Percentiles rank a stretch among this genome's conserved stretches.
These are phyloP conservation scores for Pachyrhynchus sulphureomaculatus DNA, from an alignment of 1,140 invertebrate species.

Conservation along the genomic window DNA sequence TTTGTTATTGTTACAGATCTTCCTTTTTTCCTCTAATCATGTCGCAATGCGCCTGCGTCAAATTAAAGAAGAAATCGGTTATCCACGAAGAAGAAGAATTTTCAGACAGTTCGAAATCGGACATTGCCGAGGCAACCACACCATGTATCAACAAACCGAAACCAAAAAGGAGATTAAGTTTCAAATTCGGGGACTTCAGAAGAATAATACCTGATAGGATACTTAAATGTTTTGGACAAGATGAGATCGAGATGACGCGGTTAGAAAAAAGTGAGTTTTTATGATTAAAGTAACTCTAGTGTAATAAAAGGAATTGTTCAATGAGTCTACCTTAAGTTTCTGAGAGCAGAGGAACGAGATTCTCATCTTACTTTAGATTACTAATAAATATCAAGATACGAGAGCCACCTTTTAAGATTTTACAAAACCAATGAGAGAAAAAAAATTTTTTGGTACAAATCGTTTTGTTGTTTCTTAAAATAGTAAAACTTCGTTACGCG, in stretches of 20 bases:
- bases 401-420: too few species aligned
- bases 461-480: too few species aligned
- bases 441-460: too few species aligned
- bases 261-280: slow-evolving; percentile 66
- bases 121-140: slow-evolving; percentile 13
- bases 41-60: slow-evolving; percentile 33
- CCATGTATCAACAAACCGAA: slow-evolving; percentile 10
- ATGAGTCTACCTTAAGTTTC: background rate
- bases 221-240: slow-evolving; percentile 38
- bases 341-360: too few species aligned
- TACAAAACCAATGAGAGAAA: too few species aligned
- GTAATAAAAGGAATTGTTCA: background rate
- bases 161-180: slow-evolving; percentile 23
- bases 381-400: too few species aligned
- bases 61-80: slow-evolving; percentile 21
- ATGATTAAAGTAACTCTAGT: background rate
- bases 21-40: background rate
- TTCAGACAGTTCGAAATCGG: slow-evolving; percentile 32
- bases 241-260: slow-evolving; percentile 66
- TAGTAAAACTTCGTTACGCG: too few species aligned
- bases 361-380: too few species aligned
- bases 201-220: slow-evolving; percentile 37
- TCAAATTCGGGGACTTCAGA: slow-evolving; percentile 28
- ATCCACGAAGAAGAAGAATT: slow-evolving; percentile 34
- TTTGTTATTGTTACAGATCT: background rate